Conservation (phyloP, 2,113 vertebrate species). For the Chauna torquata region DNA sequence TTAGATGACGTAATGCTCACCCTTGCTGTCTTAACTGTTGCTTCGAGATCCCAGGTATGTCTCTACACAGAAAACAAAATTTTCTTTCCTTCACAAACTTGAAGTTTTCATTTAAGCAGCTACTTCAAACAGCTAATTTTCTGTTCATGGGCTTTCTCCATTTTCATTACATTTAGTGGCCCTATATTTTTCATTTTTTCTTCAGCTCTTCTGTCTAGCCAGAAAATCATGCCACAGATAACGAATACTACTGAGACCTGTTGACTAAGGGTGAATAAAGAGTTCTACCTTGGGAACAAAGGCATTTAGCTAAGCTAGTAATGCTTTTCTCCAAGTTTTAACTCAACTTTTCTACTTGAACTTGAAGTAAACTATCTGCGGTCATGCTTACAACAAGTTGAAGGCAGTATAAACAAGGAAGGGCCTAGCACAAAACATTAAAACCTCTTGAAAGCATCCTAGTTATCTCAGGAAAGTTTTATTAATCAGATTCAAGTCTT, state of each 20-base stretch:
- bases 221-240: background rate
- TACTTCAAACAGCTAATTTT: background rate
- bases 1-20: background rate
- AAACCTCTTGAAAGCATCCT: background rate
- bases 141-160: background rate
- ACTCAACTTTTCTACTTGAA: background rate
- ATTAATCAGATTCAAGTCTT: conserved; percentile 1
- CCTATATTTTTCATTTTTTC: background rate
- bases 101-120: background rate
- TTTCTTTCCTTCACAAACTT: background rate
- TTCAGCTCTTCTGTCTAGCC: background rate
- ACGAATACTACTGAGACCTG: background rate
- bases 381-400: background rate
- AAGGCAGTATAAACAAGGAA: conserved; percentile 32
- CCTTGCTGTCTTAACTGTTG: background rate
- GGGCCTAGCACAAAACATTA: background rate
- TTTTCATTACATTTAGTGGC: background rate
- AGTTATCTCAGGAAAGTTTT: conserved; percentile 36
- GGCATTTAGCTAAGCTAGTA: background rate
- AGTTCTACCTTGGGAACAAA: background rate
- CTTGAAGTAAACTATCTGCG: conserved; percentile 14
- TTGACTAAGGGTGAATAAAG: background rate
- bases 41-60: background rate
- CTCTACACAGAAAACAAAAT: background rate
- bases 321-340: background rate